Evolutionary conservation across 37 sponge, comb jelly and placozoan species (phyloP).

Genomic region (Diacarnus erythraeanus): DNA sequence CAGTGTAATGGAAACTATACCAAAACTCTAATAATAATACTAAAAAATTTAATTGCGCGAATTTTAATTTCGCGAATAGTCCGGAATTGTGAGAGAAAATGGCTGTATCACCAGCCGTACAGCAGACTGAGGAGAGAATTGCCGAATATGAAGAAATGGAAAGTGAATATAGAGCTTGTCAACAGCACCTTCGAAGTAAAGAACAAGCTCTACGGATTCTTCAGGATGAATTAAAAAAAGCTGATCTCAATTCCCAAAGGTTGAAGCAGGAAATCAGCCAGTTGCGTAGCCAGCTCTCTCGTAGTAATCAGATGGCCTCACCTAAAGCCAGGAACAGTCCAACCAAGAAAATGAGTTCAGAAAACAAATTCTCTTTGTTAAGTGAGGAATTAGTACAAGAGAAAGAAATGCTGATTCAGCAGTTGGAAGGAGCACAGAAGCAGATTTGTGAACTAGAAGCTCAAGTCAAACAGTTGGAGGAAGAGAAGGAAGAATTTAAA

Average conservation of each 20-base stretch:
- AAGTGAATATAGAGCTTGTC: constrained; percentile 16
- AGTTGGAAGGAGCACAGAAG: constrained; percentile 35
- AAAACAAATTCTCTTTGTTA: neutral
- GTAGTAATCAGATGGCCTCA: neutral
- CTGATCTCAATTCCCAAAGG: neutral
- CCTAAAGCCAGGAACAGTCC: neutral
- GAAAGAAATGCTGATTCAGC: constrained; percentile 22
- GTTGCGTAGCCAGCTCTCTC: constrained; percentile 40
- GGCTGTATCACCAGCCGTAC: neutral
- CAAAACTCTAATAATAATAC: constrained; percentile 32
- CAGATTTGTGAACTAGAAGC: constrained; percentile 26
- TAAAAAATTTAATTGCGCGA: too few relatives aligned
- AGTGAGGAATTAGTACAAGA: constrained; percentile 29
- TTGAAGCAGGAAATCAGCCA: constrained; percentile 29
- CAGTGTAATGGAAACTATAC: neutral
- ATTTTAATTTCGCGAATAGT: too few relatives aligned
- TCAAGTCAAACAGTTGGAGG: constrained; percentile 45
- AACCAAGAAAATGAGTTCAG: neutral
- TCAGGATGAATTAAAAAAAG: constrained; percentile 21
- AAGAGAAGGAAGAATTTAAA: constrained; percentile 60
- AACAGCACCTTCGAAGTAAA: constrained; percentile 51
- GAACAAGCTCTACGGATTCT: constrained; percentile 56
- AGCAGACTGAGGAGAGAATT: too few relatives aligned
- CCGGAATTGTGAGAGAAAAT: too few relatives aligned
- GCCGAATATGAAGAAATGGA: constrained; percentile 19